Conservation (phyloP, 2,888 invertebrate species). For the Sminthurinus aureus region DNA sequence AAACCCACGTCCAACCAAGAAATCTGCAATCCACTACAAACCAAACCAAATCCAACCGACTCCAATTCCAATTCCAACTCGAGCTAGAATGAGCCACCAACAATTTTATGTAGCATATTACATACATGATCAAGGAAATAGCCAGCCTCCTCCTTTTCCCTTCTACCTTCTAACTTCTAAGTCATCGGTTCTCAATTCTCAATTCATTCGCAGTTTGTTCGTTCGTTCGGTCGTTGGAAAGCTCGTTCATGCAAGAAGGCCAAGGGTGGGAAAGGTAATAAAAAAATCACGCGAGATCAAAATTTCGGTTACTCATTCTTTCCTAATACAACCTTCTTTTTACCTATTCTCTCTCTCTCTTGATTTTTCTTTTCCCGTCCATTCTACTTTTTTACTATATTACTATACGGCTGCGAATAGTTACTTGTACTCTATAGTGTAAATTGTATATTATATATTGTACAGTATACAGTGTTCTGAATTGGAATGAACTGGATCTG, state of each 20-base stretch:
- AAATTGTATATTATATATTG: too few species aligned
- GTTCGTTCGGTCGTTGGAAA: background rate
- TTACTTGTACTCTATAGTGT: too few species aligned
- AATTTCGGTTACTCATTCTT: conserved; percentile 15
- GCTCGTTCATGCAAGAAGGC: conserved; percentile 2
- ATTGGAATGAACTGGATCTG: background rate
- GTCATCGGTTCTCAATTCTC: background rate
- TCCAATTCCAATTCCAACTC: too few species aligned
- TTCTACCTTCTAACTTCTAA: background rate
- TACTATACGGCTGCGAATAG: too few species aligned
- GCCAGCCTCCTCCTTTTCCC: background rate
- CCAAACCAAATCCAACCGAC: too few species aligned
- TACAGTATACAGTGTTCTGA: background rate
- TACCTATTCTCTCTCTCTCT: background rate
- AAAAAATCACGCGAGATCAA: conserved; percentile 38
- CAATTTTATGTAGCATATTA: background rate
- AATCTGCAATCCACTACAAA: too few species aligned
- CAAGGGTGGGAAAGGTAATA: conserved; percentile 26
- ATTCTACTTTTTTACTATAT: too few species aligned
- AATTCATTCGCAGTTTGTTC: conserved; percentile 1
- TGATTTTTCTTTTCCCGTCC: background rate
- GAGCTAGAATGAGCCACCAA: too few species aligned
- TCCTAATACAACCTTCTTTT: background rate
- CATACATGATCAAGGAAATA: background rate
- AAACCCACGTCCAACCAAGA: too few species aligned